A percentile compares a stretch with the other conserved stretches of the same genome.
Conservation (phyloP, 2,113 vertebrate genomes). For the Tachycineta bicolor region DNA sequence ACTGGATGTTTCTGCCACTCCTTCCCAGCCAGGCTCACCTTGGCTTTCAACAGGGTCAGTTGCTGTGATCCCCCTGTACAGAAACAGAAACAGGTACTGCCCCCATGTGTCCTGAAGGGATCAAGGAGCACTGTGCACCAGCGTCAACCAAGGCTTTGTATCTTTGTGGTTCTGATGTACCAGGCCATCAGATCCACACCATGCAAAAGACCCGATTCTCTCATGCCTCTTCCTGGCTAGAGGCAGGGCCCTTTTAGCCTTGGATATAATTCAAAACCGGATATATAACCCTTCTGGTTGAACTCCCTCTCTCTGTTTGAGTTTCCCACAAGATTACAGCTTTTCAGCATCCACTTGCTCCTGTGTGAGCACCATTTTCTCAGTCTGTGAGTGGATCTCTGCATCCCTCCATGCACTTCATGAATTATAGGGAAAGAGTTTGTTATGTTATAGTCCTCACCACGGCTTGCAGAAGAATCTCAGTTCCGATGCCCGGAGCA, state of each 20-base stretch:
- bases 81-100: neutral
- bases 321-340: neutral
- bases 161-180: neutral
- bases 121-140: rapidly evolving
- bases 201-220: neutral
- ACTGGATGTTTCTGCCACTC: neutral
- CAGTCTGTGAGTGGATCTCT: neutral
- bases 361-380: neutral
- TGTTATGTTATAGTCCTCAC: no score
- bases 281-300: neutral
- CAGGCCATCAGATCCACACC: neutral
- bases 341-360: neutral
- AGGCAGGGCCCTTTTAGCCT: neutral
- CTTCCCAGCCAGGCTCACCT: neutral
- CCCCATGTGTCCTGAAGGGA: neutral
- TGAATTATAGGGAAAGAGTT: neutral
- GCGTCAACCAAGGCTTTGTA: no score
- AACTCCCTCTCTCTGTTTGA: neutral
- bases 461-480: neutral
- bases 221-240: neutral
- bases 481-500: rapidly evolving
- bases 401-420: no score
- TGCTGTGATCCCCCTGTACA: neutral
- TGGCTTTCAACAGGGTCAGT: neutral
- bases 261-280: neutral